phyloP scores from a whole-genome alignment of 2,797 vertebrate species.

The Pipistrellus pygmaeus region DNA sequence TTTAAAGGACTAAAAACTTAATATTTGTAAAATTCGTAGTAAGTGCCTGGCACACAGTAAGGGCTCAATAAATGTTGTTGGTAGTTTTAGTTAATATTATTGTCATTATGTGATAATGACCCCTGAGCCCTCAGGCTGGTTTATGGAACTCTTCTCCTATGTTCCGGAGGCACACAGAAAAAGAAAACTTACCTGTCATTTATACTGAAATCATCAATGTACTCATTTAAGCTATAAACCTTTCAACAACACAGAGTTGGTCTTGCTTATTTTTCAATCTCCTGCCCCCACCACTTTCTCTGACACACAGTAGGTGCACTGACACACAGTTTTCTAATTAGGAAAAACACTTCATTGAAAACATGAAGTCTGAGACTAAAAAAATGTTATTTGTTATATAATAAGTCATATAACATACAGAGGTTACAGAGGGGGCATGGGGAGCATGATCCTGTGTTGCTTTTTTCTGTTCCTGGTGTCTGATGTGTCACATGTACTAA shows the following conservation, averaged over 20 bases:
- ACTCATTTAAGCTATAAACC: neutral
- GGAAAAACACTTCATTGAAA: neutral
- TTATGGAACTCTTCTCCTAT: neutral
- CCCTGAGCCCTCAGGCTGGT: neutral
- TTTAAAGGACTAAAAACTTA: neutral
- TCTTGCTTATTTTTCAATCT: neutral
- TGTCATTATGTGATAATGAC: neutral
- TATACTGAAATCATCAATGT: neutral
- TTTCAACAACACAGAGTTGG: neutral
- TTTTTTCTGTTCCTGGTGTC: neutral
- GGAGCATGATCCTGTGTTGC: neutral
- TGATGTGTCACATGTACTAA: neutral
- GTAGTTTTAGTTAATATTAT: neutral
- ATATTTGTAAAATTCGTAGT: neutral
- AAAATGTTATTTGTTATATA: neutral
- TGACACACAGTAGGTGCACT: neutral
- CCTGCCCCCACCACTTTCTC: neutral
- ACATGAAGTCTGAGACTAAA: neutral
- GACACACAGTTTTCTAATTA: neutral
- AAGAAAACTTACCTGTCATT: constrained; percentile 22
- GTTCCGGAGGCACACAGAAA: neutral
- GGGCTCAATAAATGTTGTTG: neutral
- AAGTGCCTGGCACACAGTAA: neutral
- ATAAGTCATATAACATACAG: neutral
- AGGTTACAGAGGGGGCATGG: neutral